Percentiles rank a stretch among this genome's conserved stretches.
These are phyloP conservation scores for Dusona sp. DNA, from an alignment of 2,888 invertebrate genomes.

Conservation along the genomic window DNA sequence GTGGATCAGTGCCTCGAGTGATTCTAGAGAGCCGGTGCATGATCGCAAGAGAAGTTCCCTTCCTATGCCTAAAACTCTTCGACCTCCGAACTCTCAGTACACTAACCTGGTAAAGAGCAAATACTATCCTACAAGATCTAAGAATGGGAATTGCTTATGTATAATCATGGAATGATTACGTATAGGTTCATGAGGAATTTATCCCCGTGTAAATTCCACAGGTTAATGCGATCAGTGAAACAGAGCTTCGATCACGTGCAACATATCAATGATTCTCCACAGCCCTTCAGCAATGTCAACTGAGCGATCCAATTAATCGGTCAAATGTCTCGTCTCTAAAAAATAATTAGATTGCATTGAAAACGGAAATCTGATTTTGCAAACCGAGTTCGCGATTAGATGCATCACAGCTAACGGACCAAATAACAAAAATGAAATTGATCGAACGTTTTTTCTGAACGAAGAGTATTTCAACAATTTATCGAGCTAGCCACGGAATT, in stretches of 20 bases:
- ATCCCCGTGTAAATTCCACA: constrained; percentile 39
- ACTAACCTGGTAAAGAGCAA: neutral
- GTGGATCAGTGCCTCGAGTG: constrained; percentile 71
- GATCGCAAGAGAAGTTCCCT: constrained; percentile 11
- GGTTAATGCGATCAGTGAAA: constrained; percentile 37
- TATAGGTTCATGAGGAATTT: neutral
- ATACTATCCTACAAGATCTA: neutral
- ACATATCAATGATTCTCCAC: constrained; percentile 48
- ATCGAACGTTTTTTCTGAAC: neutral
- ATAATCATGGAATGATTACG: neutral
- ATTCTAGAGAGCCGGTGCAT: constrained; percentile 19
- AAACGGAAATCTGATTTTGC: neutral
- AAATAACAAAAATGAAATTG: neutral
- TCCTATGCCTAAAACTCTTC: constrained; percentile 2
- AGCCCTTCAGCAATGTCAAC: constrained; percentile 12
- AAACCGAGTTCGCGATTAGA: neutral
- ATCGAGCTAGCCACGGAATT: neutral
- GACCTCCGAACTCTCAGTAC: constrained; percentile 2
- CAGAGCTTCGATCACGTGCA: constrained; percentile 23
- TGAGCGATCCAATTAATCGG: constrained; percentile 46
- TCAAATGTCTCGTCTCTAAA: neutral
- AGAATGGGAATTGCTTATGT: neutral
- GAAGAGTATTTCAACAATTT: neutral
- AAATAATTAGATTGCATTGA: neutral
- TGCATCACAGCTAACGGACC: neutral